Evolutionary conservation across 1,140 invertebrate species (phyloP), one percentile per base, ranked within the genome.

Genomic region (Tachypleus tridentatus): DNA sequence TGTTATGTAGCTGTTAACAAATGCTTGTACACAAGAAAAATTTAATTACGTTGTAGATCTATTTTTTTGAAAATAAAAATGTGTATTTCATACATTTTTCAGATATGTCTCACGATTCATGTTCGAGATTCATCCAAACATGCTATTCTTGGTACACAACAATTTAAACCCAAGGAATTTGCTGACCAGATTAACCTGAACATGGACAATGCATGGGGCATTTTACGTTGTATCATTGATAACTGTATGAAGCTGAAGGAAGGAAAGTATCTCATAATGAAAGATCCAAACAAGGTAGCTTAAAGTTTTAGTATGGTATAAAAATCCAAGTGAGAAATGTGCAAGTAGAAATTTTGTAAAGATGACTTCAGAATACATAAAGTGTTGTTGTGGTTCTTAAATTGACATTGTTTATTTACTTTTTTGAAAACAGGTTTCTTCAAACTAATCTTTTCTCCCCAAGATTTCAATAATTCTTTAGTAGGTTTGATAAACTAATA

Each of bases 191-290:
- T 99, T 72, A 98, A 97, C 80, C 78, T 99, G 67, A 98, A 96
- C 74, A 96, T 99, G 93, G 97, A 99, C 75, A 99, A 99, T 78
- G 94, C 91, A 3, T 99, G 97, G 97, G 97, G 96, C 67, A 92
- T 99, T 62, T 78, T 99, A n/a, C 83, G 96, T 4, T 98, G 94
- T 75, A 96, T 99, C 70, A 90, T 99, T 73, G 96, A 99, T 75
- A 88, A 96, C 65, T 95, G 94, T 70, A 93, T 98, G 89, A 96
- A 96, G 76, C 89, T 98, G 73, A 91, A 94, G 72, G 93, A 97
- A 76, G 97, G 97, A 71, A 82, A 86, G 80, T 99, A 98, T 77
- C 81, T 99, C 63, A 94, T 99, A 67, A 93, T 99, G 90, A 98
- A 99, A 77, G 97, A 99, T 80, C 97, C 97, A 1, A 98, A 97